Percentiles rank a stretch among this genome's conserved stretches.
Evolutionary conservation across 2,888 invertebrate species (phyloP).

Genomic region (Drosophila nigricruria): DNA sequence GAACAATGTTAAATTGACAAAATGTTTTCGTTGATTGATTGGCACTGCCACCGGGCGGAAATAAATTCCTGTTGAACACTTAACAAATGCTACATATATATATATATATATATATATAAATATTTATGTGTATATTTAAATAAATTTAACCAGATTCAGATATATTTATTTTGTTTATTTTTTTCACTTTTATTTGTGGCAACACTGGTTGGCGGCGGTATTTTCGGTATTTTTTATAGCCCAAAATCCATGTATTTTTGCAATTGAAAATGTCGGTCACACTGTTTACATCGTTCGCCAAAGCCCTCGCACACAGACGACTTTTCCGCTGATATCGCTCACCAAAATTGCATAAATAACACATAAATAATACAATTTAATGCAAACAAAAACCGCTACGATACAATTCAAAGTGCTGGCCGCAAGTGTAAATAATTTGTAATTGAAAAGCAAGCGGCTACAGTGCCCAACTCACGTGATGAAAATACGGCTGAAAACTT

Average conservation of each 20-base stretch:
- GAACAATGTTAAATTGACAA: constrained; percentile 26
- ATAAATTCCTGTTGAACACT: constrained; percentile 63
- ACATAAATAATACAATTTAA: constrained; percentile 60
- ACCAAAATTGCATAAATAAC: constrained; percentile 60
- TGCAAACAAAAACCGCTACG: constrained; percentile 36
- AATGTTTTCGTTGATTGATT: constrained; percentile 41
- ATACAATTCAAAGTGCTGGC: constrained; percentile 39
- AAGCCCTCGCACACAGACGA: constrained; percentile 54
- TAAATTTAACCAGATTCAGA: background rate
- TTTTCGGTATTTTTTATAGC: constrained; percentile 11
- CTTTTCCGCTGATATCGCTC: constrained; percentile 64
- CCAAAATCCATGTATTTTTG: background rate
- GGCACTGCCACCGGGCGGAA: constrained; percentile 45
- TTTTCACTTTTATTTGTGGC: constrained; percentile 8
- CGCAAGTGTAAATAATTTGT: constrained; percentile 37
- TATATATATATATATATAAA: background rate
- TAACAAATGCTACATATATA: constrained; percentile 1
- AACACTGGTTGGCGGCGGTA: constrained; percentile 8
- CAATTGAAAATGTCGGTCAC: constrained; percentile 4
- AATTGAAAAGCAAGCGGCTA: constrained; percentile 2
- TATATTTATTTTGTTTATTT: background rate
- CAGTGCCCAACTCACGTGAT: constrained; percentile 73
- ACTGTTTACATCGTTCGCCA: constrained; percentile 49
- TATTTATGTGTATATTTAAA: constrained; percentile 1
- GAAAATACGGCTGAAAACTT: constrained; percentile 66